Evolutionary conservation across 1,140 invertebrate species (phyloP).

Genomic region (Druon quercuslanigerum): DNA sequence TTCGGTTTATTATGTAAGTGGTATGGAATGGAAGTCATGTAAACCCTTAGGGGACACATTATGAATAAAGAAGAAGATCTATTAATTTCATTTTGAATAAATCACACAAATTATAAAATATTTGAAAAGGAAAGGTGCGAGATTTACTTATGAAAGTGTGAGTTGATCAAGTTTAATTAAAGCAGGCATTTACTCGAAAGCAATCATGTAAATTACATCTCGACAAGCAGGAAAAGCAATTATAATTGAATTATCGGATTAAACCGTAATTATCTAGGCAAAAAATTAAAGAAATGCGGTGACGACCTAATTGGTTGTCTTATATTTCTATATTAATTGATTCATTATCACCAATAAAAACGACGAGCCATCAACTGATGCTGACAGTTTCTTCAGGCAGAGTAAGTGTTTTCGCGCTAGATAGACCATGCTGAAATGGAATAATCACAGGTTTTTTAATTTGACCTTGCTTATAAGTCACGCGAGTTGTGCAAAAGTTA

Average conservation of each 20-base stretch:
- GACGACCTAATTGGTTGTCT: constrained; percentile 46
- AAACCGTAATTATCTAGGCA: constrained; percentile 47
- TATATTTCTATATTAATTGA: constrained; percentile 11
- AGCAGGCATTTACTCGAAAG: constrained; percentile 38
- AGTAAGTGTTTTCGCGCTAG: not conserved
- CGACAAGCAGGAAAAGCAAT: constrained; percentile 36
- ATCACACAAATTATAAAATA: too few relatives aligned
- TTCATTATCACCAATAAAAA: constrained; percentile 3
- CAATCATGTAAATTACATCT: constrained; percentile 53
- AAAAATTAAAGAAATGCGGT: constrained; percentile 40
- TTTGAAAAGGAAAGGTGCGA: not conserved
- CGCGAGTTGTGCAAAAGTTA: not conserved
- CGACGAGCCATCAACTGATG: constrained; percentile 15
- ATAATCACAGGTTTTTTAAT: not conserved
- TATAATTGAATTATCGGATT: constrained; percentile 60
- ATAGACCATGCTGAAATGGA: not conserved
- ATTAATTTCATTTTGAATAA: too few relatives aligned
- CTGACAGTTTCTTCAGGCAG: not conserved
- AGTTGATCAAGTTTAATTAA: constrained; percentile 57
- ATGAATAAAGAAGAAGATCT: too few relatives aligned
- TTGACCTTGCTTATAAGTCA: not conserved
- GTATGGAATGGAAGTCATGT: too few relatives aligned
- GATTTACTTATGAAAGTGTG: not conserved
- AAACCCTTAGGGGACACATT: too few relatives aligned
- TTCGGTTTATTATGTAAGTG: too few relatives aligned